Evolutionary conservation across 2,888 invertebrate genomes (phyloP).

Genomic region (Macrosoma leucophasiata): DNA sequence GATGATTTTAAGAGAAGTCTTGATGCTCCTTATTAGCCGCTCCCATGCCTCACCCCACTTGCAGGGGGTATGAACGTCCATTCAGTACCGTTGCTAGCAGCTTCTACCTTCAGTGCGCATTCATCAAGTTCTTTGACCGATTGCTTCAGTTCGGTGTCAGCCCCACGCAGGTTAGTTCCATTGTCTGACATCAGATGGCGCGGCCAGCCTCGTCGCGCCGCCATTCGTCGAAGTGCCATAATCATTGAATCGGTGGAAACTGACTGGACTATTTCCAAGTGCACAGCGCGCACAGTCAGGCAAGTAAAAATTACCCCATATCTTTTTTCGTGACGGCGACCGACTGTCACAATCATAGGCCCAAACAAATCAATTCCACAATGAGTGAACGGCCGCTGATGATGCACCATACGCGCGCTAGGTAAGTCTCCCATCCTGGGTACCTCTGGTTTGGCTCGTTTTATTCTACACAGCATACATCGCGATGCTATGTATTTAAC

Average conservation of each 20-base stretch:
- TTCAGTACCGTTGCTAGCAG: constrained; percentile 6
- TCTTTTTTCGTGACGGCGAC: constrained; percentile 12
- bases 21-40: constrained; percentile 13
- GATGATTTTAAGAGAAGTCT: constrained; percentile 10
- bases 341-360: constrained; percentile 18
- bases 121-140: constrained; percentile 13
- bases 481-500: constrained; percentile 1
- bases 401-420: constrained; percentile 11
- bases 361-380: constrained; percentile 22
- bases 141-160: constrained; percentile 18
- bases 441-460: neutral
- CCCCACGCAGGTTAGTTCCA: constrained; percentile 24
- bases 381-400: constrained; percentile 13
- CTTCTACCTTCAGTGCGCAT: constrained; percentile 1
- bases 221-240: constrained; percentile 27
- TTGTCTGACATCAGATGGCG: constrained; percentile 16
- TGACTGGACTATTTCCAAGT: constrained; percentile 20
- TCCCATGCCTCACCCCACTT: constrained; percentile 21
- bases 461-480: constrained; percentile 12
- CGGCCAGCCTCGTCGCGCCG: constrained; percentile 24
- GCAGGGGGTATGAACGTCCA: constrained; percentile 17
- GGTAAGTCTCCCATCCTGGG: constrained; percentile 18
- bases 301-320: constrained; percentile 27
- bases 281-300: constrained; percentile 22
- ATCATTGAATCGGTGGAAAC: constrained; percentile 23